These are phyloP conservation scores for Parnassius mnemosyne DNA, from an alignment of 2,888 invertebrate species.

Conservation along the genomic window DNA sequence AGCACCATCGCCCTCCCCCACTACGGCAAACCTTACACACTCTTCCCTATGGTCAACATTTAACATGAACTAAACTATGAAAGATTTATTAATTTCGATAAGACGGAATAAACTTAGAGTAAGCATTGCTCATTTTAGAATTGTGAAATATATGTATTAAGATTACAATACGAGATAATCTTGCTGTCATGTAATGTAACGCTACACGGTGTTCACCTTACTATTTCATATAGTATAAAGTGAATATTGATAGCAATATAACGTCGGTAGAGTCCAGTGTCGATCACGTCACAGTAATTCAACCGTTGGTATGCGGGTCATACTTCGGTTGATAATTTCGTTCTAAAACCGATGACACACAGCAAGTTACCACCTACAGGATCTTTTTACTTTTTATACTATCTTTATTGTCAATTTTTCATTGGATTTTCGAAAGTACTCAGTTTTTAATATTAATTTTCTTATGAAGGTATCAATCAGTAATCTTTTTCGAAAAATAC, in stretches of 20 bases:
- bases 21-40: conserved; percentile 34
- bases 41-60: conserved; percentile 44
- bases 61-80: conserved; percentile 41
- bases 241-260: conserved; percentile 37
- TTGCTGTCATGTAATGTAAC: conserved; percentile 27
- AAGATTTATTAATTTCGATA: not conserved
- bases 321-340: conserved; percentile 48
- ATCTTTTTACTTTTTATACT: conserved; percentile 27
- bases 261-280: conserved; percentile 23
- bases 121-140: not conserved
- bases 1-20: conserved; percentile 44
- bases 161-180: conserved; percentile 6
- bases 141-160: conserved; percentile 2
- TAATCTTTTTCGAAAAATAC: conserved; percentile 35
- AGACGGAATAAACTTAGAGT: too few species aligned
- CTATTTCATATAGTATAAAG: conserved; percentile 52
- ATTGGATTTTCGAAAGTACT: conserved; percentile 55
- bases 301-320: conserved; percentile 60
- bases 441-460: conserved; percentile 20
- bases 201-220: conserved; percentile 43
- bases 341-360: conserved; percentile 29
- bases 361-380: conserved; percentile 4
- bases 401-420: conserved; percentile 51
- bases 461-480: conserved; percentile 28
- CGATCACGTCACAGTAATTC: conserved; percentile 36